Base-by-base conservation (phyloP, 2,888 invertebrate genomes). In the Lochmaea capreae region DNA sequence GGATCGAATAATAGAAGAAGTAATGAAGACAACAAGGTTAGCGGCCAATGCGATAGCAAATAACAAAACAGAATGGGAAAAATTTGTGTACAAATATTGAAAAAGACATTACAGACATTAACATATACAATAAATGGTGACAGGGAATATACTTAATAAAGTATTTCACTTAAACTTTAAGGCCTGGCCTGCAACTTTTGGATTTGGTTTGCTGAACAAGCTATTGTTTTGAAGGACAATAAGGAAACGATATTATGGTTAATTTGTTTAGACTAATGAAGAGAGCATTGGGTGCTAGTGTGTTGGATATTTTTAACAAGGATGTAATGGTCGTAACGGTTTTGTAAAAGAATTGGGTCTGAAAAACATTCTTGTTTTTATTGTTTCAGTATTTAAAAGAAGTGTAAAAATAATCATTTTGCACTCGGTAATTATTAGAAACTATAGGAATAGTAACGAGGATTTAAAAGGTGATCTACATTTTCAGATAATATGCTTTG, bases 171-270 rank as follows among this genome's bases (percentile, higher is more conserved):
- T 6, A 33, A 33, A 39, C 9, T 54, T 16, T 0, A 18, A 54
- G 16, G 1, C 16, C 18, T 9, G 18, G 3, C 54, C 54, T 54
- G 18, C 10, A 18, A 54, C 18, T 54, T 10, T 18, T 2, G 10
- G 16, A 54, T 54, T 54, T 54, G 16, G n/a, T 54, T 54, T 54
- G 54, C 49, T 65, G 59, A 72, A 59, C 65, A 71, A 63, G 61
- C 65, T 57, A 76, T 76, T 76, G 76, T 76, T 72, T 70, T n/a
- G 49, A 49, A 16, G 10, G 49, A 72, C 74, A 74, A 76, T 74
- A 68, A 46, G 63, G 54, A 58, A 68, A 62, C 42, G 14, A 66
- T 68, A 39, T 61, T 61, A 68, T 61, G 68, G 68, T 68, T 61
- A 68, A 68, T 68, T 68, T 68, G 68, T 68, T 46, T 57, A 59